phyloP scores from a whole-genome alignment of 2,797 vertebrate genomes.

The Novumbra hubbsi region DNA sequence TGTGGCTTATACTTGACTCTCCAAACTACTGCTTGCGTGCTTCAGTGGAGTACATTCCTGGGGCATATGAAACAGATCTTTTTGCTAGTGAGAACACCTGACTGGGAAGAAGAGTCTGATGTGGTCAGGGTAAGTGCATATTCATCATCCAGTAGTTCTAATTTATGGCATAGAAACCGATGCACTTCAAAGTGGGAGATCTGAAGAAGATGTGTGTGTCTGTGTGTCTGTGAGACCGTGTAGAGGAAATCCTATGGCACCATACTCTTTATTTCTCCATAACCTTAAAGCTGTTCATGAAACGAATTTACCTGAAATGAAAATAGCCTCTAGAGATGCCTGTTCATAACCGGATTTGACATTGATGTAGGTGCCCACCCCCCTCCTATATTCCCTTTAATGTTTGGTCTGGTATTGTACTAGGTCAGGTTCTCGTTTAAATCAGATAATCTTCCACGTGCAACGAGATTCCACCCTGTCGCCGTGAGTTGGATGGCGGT shows the following conservation, averaged over 20 bases:
- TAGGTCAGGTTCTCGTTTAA: slow-evolving; percentile 39
- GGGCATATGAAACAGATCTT: slow-evolving; percentile 10
- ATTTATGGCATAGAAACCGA: slow-evolving; percentile 30
- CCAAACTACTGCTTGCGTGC: background rate
- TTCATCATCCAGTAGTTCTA: slow-evolving; percentile 8
- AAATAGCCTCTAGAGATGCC: slow-evolving; percentile 33
- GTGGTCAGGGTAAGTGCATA: slow-evolving; percentile 3
- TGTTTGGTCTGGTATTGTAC: slow-evolving; percentile 33
- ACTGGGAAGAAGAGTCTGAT: background rate
- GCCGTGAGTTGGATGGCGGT: slow-evolving; percentile 17
- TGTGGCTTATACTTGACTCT: background rate
- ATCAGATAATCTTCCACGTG: slow-evolving; percentile 41
- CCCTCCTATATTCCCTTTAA: slow-evolving; percentile 27
- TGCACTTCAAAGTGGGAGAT: slow-evolving; percentile 29
- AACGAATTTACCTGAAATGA: slow-evolving; percentile 37
- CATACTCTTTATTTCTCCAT: slow-evolving; percentile 30
- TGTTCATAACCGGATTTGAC: slow-evolving; percentile 49
- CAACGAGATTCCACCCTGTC: slow-evolving; percentile 26
- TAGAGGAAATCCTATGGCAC: slow-evolving; percentile 23
- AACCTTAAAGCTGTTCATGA: slow-evolving; percentile 51
- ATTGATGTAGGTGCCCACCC: slow-evolving; percentile 27
- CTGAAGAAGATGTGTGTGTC: slow-evolving; percentile 17
- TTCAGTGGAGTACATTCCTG: background rate
- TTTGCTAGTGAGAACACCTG: slow-evolving; percentile 9
- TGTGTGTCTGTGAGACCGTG: slow-evolving; percentile 9